phyloP scores from a whole-genome alignment of 2,888 invertebrate species.

The Lamellibrachia satsuma region DNA sequence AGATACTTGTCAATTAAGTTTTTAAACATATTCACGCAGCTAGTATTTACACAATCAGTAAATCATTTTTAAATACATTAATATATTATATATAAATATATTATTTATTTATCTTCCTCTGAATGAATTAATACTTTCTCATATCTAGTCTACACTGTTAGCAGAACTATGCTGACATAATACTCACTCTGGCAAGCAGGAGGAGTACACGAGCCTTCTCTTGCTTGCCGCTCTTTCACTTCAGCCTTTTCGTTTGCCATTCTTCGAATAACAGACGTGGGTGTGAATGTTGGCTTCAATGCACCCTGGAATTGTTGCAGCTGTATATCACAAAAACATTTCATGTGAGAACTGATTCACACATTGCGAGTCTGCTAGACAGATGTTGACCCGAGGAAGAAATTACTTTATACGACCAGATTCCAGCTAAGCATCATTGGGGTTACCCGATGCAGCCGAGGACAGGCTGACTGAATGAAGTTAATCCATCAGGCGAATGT shows the following conservation, averaged over 20 bases:
- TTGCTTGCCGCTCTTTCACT: background rate
- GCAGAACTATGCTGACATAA: background rate
- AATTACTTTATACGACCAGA: no score
- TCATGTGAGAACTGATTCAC: background rate
- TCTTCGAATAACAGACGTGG: constrained; percentile 91
- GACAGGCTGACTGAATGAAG: no score
- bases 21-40: no score
- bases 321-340: background rate
- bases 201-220: background rate
- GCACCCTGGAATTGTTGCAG: constrained; percentile 32
- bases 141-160: background rate
- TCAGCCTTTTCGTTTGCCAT: constrained; percentile 74
- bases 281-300: constrained; percentile 85
- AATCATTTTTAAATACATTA: no score
- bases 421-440: no score
- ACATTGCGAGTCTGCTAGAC: background rate
- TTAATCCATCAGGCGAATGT: no score
- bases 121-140: background rate
- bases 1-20: no score
- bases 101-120: no score
- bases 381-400: no score
- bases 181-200: background rate
- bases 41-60: no score
- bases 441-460: no score
- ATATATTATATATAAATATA: no score